Evolutionary conservation across 2,888 invertebrate species (phyloP).

Genomic region (Boloria euphrosyne): DNA sequence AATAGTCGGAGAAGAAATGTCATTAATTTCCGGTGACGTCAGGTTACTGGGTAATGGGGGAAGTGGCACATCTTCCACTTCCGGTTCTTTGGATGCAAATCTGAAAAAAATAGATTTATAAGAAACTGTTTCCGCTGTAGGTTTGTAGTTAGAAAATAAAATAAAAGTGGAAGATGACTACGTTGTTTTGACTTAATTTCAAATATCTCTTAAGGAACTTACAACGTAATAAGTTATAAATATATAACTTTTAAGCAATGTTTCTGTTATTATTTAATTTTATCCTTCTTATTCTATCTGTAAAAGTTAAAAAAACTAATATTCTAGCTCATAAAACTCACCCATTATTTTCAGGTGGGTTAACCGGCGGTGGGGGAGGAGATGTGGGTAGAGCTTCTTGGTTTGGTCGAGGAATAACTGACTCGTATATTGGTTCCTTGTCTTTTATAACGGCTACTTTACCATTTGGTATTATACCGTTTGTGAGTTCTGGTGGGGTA

Average conservation of each 20-base stretch:
- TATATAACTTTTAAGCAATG: no score
- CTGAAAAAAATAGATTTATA: neutral
- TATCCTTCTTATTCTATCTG: no score
- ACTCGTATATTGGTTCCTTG: constrained; percentile 92
- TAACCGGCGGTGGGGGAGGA: constrained; percentile 56
- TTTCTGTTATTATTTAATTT: no score
- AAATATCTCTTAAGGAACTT: no score
- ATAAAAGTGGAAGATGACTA: no score
- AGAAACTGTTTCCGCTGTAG: neutral
- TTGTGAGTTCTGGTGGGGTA: constrained; percentile 73
- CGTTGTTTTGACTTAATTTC: no score
- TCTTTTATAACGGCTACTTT: constrained; percentile 70
- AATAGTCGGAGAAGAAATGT: constrained; percentile 57
- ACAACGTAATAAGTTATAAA: no score
- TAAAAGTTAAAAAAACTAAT: no score
- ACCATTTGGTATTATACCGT: constrained; percentile 79
- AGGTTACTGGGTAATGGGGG: constrained; percentile 55
- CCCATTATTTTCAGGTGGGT: constrained; percentile 65
- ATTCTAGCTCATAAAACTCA: no score
- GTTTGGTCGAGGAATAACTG: constrained; percentile 88
- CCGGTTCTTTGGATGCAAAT: constrained; percentile 47
- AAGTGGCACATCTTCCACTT: constrained; percentile 57
- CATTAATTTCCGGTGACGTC: constrained; percentile 45
- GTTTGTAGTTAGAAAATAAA: neutral
- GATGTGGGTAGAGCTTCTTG: constrained; percentile 61